A percentile compares a stretch with the other conserved stretches of the same genome.
These are phyloP conservation scores for Brachyopa scutellaris DNA, from an alignment of 2,888 invertebrate species.

Conservation along the genomic window DNA sequence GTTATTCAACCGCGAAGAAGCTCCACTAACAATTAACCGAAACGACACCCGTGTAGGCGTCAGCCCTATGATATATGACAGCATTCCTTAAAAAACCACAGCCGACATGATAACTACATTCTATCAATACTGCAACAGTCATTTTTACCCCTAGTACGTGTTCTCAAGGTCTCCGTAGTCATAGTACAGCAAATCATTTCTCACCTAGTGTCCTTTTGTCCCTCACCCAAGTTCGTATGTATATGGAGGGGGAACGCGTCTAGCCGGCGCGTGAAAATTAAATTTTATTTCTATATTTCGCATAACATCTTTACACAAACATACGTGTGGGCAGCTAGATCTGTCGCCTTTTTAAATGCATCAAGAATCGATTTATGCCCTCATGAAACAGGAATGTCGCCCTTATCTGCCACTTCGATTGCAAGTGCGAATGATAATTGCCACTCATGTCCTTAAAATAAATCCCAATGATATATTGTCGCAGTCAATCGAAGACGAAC, in stretches of 20 bases:
- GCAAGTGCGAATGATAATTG: slow-evolving; percentile 66
- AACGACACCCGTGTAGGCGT: slow-evolving; percentile 60
- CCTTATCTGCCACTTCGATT: slow-evolving; percentile 65
- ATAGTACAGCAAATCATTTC: slow-evolving; percentile 3
- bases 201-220: slow-evolving; percentile 23
- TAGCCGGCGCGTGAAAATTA: slow-evolving; percentile 42
- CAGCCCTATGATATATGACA: slow-evolving; percentile 69
- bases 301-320: slow-evolving; percentile 26
- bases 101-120: slow-evolving; percentile 69
- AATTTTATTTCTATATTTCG: slow-evolving; percentile 71
- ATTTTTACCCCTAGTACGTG: slow-evolving; percentile 9
- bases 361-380: slow-evolving; percentile 63
- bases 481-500: slow-evolving; percentile 53
- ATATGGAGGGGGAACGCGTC: no score
- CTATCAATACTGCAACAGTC: slow-evolving; percentile 55
- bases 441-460: slow-evolving; percentile 69
- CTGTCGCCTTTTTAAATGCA: slow-evolving; percentile 46
- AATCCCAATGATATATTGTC: slow-evolving; percentile 68
- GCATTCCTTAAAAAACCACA: slow-evolving; percentile 62
- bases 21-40: slow-evolving; percentile 54
- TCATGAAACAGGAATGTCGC: slow-evolving; percentile 56
- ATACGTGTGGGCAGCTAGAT: slow-evolving; percentile 59
- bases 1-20: slow-evolving; percentile 26
- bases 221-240: no score
- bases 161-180: slow-evolving; percentile 42